A percentile compares a stretch with the other conserved stretches of the same genome.
Evolutionary conservation across 2,113 vertebrate genomes (phyloP).

Genomic region (Pluvialis apricaria): DNA sequence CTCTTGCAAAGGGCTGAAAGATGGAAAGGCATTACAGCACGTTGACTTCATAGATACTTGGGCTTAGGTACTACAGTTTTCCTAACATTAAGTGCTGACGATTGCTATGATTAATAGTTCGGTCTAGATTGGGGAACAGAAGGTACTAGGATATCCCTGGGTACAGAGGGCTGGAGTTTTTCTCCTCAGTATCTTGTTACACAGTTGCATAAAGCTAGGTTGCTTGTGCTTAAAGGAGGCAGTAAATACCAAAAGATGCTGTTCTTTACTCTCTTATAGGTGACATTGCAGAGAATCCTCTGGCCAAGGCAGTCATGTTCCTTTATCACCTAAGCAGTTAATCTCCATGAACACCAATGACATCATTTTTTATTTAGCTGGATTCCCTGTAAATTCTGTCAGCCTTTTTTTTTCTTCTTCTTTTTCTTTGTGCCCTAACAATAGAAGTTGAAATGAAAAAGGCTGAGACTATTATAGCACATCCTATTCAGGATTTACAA

Average conservation of each 20-base stretch:
- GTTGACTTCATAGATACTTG: background rate
- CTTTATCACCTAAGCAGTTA: background rate
- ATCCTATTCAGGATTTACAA: background rate
- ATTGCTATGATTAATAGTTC: background rate
- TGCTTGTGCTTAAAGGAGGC: background rate
- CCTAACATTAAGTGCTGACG: background rate
- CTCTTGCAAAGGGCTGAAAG: background rate
- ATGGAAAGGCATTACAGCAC: background rate
- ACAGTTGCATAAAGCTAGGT: background rate
- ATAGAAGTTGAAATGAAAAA: background rate
- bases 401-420: background rate
- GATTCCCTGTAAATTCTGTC: background rate
- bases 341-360: conserved; percentile 77
- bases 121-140: background rate
- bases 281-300: background rate
- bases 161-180: conserved; percentile 24
- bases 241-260: background rate
- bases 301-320: background rate
- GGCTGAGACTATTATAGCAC: background rate
- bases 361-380: background rate
- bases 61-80: background rate
- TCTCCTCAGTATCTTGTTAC: conserved; percentile 27
- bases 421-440: background rate
- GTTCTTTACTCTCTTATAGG: background rate
- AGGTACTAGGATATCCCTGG: background rate